Evolutionary conservation across 30 jellyfish, hydroid and myxozoan species (phyloP).

Genomic region (Pelagia noctiluca): DNA sequence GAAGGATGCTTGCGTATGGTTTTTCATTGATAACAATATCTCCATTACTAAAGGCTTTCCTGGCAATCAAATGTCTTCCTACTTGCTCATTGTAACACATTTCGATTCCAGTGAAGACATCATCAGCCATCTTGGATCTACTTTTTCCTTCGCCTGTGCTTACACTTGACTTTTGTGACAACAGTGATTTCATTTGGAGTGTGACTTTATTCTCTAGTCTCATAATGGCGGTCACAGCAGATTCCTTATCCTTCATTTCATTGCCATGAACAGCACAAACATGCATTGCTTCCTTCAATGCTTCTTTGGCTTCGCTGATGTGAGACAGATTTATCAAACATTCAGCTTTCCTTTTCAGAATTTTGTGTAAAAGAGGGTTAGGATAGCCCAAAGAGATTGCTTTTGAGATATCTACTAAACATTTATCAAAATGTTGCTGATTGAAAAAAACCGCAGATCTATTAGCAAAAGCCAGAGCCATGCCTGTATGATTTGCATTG

Average conservation of each 20-base stretch:
- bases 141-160: constrained; percentile 10
- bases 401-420: constrained; percentile 75
- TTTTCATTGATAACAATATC: constrained; percentile 67
- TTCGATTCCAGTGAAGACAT: constrained; percentile 37
- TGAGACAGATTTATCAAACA: constrained; percentile 23
- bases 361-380: constrained; percentile 21
- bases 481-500: not conserved
- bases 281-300: constrained; percentile 24
- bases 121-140: constrained; percentile 6
- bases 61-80: constrained; percentile 83
- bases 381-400: constrained; percentile 73
- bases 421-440: constrained; percentile 29
- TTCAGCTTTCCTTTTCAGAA: constrained; percentile 63
- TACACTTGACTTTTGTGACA: too few species aligned
- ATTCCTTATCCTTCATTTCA: not conserved
- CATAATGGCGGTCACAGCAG: constrained; percentile 2
- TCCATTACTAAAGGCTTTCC: constrained; percentile 63
- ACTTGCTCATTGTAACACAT: constrained; percentile 10
- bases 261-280: not conserved
- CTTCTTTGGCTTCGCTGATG: constrained; percentile 24
- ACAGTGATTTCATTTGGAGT: too few species aligned
- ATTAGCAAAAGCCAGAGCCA: constrained; percentile 78
- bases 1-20: constrained; percentile 80
- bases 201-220: constrained; percentile 2
- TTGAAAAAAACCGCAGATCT: constrained; percentile 91